These are phyloP conservation scores for Macquaria australasica DNA, from an alignment of 2,113 vertebrate species.

Conservation along the genomic window DNA sequence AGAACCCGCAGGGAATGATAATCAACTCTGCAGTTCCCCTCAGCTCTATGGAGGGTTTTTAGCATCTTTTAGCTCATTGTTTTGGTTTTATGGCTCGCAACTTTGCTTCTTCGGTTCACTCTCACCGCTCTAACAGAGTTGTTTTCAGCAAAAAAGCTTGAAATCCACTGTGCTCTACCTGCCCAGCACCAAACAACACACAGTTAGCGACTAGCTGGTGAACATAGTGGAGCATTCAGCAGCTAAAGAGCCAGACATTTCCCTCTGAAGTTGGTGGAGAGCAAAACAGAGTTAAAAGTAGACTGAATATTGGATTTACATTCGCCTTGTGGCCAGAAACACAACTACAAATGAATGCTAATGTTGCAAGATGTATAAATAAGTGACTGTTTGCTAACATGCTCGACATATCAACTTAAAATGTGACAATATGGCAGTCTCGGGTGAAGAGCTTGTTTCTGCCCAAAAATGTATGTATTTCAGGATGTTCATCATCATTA, in stretches of 20 bases:
- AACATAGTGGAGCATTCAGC: not conserved
- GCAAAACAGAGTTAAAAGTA: not conserved
- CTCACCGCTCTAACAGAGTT: not conserved
- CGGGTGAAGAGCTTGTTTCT: no score
- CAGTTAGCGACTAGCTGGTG: not conserved
- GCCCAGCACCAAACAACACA: not conserved
- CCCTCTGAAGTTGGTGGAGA: not conserved
- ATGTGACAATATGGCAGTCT: not conserved
- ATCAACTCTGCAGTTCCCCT: not conserved
- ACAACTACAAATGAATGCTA: not conserved
- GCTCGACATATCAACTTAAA: not conserved
- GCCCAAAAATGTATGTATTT: no score
- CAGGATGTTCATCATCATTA: no score
- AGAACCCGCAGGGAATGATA: not conserved
- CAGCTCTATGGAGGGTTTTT: not conserved
- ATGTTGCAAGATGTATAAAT: no score
- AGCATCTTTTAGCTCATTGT: not conserved
- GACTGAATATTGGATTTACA: not conserved
- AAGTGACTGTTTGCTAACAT: no score
- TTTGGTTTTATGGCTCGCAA: not conserved
- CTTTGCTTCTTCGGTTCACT: not conserved
- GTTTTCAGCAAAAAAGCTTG: not conserved
- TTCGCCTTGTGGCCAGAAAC: not conserved
- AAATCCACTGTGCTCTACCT: not conserved
- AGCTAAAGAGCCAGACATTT: not conserved